phyloP scores from a whole-genome alignment of 2,797 vertebrate species.

The Danio albolineatus region DNA sequence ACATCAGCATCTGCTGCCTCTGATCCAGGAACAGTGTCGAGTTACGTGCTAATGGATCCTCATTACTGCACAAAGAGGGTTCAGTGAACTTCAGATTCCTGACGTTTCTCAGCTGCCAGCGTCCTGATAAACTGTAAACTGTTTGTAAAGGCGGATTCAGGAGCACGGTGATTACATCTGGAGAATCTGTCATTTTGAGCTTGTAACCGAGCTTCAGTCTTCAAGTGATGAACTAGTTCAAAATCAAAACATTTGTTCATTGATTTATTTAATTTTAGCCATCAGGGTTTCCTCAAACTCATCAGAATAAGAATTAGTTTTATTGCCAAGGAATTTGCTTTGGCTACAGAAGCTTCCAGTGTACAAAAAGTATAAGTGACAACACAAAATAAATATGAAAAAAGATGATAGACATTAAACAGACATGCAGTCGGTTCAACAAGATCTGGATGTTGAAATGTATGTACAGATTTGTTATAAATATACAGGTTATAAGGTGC shows the following conservation, averaged over 20 bases:
- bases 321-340: too few relatives aligned
- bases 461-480: too few relatives aligned
- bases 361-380: too few relatives aligned
- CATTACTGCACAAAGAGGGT: constrained; percentile 44
- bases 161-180: neutral
- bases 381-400: too few relatives aligned
- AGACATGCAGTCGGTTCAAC: too few relatives aligned
- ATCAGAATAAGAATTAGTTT: too few relatives aligned
- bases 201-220: neutral
- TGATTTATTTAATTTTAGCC: neutral
- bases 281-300: neutral
- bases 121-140: constrained; percentile 10
- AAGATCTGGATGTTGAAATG: too few relatives aligned
- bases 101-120: constrained; percentile 31
- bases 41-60: constrained; percentile 43
- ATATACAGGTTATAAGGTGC: too few relatives aligned
- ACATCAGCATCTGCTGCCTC: constrained; percentile 40
- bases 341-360: too few relatives aligned
- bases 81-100: constrained; percentile 44
- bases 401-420: too few relatives aligned
- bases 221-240: neutral
- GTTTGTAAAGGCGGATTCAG: constrained; percentile 28
- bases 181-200: neutral
- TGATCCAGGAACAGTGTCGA: constrained; percentile 40
- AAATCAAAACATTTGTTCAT: neutral